These are phyloP conservation scores for Himalopsyche anomala DNA, from an alignment of 2,888 invertebrate species.

Conservation along the genomic window DNA sequence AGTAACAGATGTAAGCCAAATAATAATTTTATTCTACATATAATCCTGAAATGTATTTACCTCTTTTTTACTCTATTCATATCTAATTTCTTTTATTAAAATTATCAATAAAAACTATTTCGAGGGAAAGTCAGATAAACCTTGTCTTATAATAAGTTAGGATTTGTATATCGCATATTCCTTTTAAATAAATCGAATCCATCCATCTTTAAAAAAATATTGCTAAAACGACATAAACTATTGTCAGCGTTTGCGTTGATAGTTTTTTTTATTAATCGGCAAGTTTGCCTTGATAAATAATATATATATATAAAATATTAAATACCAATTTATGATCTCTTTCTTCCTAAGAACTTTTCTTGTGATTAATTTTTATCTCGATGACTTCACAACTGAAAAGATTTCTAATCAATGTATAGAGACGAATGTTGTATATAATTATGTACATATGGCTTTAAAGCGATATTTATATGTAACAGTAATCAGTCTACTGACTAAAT, in stretches of 20 bases:
- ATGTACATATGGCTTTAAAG: slow-evolving; percentile 40
- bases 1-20: slow-evolving; percentile 14
- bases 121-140: too few relatives aligned
- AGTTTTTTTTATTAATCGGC: background rate
- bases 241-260: background rate
- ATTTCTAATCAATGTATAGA: background rate
- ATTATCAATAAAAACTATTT: too few relatives aligned
- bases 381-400: background rate
- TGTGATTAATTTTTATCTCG: slow-evolving; percentile 21
- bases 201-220: slow-evolving; percentile 12
- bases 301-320: background rate
- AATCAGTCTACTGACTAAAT: background rate
- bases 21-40: slow-evolving; percentile 20
- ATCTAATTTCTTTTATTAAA: too few relatives aligned
- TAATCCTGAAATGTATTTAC: slow-evolving; percentile 19
- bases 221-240: background rate
- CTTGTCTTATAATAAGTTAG: background rate
- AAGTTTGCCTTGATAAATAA: slow-evolving; percentile 5
- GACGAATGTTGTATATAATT: background rate
- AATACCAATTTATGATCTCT: slow-evolving; percentile 18
- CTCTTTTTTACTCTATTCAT: too few relatives aligned
- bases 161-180: background rate
- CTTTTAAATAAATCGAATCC: slow-evolving; percentile 9
- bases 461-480: background rate
- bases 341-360: background rate